Evolutionary conservation across 2,113 vertebrate species (phyloP), one percentile per base, ranked within the genome.

Genomic region (Sinocyclocheilus anshuiensis): DNA sequence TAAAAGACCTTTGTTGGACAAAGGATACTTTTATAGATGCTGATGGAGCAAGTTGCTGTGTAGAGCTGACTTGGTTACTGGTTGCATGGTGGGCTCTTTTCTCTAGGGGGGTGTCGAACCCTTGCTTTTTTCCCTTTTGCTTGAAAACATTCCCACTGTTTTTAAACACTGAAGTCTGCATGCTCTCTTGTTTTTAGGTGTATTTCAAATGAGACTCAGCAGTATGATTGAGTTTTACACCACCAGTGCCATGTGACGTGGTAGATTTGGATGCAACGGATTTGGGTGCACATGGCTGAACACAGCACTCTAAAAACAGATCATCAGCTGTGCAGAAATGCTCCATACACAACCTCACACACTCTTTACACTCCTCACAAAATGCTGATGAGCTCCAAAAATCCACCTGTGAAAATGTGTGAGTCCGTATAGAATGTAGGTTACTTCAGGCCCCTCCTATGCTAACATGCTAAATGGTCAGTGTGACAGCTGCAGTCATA

Each of bases 251-350:
- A 24, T 39, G 67, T 48, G 61, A 83, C 65, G 71, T 18, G 16
- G 18, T 71, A 77, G 57, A 90, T 89, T 83, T 79, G 22, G 79
- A 84, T 81, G 89, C 84, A 74, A 91, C 50, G 59, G 55, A 45
- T 36, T 53, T 55, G 80, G 55, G 48, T 42, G 82, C 75, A 45
- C 50, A 77, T 29, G 22, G 69, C n/a, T 69, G 22, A 77, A 71
- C 74, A 65, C 57, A 26, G 29, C 33, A 42, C 75, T 87, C 89
- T 87, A 90, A 89, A 91, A 90, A 90, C 84, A 86, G 89, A 87
- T 45, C 39, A 61, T 84, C 88, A 90, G 90, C 90, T 91, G 89
- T 86, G 67, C 86, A 59, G 26, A 78, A 75, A 24, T 45, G 57
- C 50, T 75, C 72, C 18, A 59, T 65, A 85, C 83, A 77, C 87